A percentile compares a stretch with the other conserved stretches of the same genome.
Conservation (phyloP, 2,797 vertebrate species). For the Hyperoplus lanceolatus region DNA sequence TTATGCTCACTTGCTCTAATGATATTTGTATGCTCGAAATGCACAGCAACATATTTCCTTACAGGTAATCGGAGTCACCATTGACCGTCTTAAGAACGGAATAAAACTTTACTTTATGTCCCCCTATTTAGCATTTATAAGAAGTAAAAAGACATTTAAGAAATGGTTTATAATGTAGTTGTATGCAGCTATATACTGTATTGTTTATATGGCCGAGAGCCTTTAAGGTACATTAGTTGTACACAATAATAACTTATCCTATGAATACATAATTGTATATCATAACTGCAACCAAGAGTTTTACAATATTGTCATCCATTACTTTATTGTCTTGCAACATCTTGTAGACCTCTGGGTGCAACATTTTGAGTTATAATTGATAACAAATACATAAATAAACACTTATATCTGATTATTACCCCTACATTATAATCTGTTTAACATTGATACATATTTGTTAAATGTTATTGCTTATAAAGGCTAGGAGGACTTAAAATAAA, state of each 20-base stretch:
- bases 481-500: neutral
- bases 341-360: neutral
- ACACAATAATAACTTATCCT: neutral
- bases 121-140: neutral
- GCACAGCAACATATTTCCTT: neutral
- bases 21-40: neutral
- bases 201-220: too few species aligned
- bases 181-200: neutral
- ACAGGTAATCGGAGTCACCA: neutral
- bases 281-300: neutral
- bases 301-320: neutral
- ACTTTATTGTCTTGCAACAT: neutral
- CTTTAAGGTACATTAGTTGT: neutral
- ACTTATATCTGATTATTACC: neutral
- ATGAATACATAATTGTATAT: neutral
- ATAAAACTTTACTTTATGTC: neutral
- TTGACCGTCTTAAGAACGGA: conserved; percentile 1
- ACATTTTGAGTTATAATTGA: neutral
- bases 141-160: neutral
- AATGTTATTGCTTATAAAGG: too few species aligned
- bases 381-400: neutral
- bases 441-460: too few species aligned
- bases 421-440: neutral
- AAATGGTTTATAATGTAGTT: neutral
- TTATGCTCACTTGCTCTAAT: neutral